phyloP scores from a whole-genome alignment of 2,797 vertebrate genomes.

The Anisognathus igniventris region DNA sequence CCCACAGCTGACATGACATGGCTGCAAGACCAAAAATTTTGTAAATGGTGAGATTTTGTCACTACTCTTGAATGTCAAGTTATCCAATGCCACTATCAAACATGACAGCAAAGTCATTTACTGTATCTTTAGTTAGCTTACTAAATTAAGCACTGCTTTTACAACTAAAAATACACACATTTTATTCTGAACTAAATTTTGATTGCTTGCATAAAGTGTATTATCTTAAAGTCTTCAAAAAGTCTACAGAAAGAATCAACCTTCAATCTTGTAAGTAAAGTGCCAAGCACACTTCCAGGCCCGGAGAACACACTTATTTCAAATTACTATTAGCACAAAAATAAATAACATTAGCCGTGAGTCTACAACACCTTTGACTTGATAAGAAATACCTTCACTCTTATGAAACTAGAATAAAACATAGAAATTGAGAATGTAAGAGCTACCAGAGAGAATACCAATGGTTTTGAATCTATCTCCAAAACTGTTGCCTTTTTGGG shows the following conservation, averaged over 20 bases:
- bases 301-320: background rate
- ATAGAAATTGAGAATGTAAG: background rate
- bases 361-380: background rate
- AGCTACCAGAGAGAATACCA: background rate
- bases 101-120: background rate
- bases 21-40: background rate
- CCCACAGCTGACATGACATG: background rate
- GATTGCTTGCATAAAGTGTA: background rate
- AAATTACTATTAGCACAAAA: background rate
- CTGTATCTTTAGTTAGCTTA: background rate
- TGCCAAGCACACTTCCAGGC: background rate
- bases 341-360: background rate
- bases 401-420: background rate
- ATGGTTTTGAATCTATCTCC: background rate
- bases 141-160: background rate
- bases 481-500: background rate
- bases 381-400: background rate
- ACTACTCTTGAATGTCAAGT: background rate
- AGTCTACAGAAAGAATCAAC: background rate
- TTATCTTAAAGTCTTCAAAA: background rate
- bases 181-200: background rate
- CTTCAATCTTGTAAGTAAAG: background rate
- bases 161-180: background rate
- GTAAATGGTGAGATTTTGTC: background rate
- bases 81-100: background rate